A percentile compares a stretch with the other conserved stretches of the same genome.
Conservation (phyloP, 2,888 invertebrate genomes). For the Neuroscelio doddi region DNA sequence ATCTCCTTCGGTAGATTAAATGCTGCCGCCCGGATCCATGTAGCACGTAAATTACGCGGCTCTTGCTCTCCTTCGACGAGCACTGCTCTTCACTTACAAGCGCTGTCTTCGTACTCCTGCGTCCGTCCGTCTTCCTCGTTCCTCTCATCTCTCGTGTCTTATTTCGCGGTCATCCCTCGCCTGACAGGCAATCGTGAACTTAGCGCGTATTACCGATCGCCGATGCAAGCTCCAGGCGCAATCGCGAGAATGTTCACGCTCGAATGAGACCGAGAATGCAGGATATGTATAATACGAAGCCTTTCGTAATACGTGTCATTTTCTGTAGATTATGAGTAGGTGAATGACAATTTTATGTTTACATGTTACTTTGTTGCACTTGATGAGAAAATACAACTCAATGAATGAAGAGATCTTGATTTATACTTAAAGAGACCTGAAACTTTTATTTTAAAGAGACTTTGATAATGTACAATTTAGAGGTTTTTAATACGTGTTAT, state of each 20-base stretch:
- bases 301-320: slow-evolving; percentile 38
- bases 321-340: slow-evolving; percentile 20
- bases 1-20: slow-evolving; percentile 61
- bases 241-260: slow-evolving; percentile 39
- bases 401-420: too few species aligned
- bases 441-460: too few species aligned
- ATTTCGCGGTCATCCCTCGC: slow-evolving; percentile 48
- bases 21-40: slow-evolving; percentile 61
- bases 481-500: too few species aligned
- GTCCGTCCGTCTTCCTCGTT: too few species aligned
- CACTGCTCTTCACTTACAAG: slow-evolving; percentile 55
- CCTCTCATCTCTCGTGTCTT: slow-evolving; percentile 40
- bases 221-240: slow-evolving; percentile 32
- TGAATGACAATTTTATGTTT: slow-evolving; percentile 19
- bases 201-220: slow-evolving; percentile 29
- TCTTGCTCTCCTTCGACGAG: slow-evolving; percentile 24
- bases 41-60: slow-evolving; percentile 62
- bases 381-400: too few species aligned
- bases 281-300: slow-evolving; percentile 34
- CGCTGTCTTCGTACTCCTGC: slow-evolving; percentile 51
- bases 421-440: too few species aligned
- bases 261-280: slow-evolving; percentile 26
- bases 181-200: slow-evolving; percentile 49
- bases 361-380: too few species aligned
- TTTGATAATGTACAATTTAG: too few species aligned